Percentiles rank a stretch among this genome's conserved stretches.
These are phyloP conservation scores for Pachycephus smyrnensis DNA, from an alignment of 2,888 invertebrate species.

Conservation along the genomic window DNA sequence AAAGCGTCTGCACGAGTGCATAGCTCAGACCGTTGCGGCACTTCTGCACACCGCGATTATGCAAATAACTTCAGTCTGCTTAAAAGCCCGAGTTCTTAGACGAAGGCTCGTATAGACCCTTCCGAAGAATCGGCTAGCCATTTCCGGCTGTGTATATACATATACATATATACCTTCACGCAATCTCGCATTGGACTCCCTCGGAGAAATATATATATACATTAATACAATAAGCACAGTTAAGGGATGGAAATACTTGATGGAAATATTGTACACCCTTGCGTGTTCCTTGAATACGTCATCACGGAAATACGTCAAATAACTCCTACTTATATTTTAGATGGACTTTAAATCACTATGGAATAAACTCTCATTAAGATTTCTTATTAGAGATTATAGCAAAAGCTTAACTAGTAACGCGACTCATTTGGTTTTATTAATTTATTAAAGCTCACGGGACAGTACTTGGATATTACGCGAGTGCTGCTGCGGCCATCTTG, in stretches of 20 bases:
- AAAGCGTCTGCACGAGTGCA: not conserved
- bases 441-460: not conserved
- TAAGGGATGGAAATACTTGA: not conserved
- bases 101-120: not conserved
- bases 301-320: not conserved
- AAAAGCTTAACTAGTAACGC: not conserved
- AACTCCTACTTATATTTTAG: not conserved
- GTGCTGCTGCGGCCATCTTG: not conserved
- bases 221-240: not conserved
- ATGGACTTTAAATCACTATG: not conserved
- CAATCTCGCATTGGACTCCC: not conserved
- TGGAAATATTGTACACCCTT: not conserved
- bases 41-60: conserved; percentile 2
- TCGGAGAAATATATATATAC: not conserved
- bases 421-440: not conserved
- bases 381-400: not conserved
- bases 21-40: not conserved
- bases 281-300: not conserved
- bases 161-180: not conserved
- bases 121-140: not conserved
- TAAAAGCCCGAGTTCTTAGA: conserved; percentile 30
- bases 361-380: not conserved
- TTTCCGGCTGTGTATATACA: not conserved
- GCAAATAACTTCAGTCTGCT: conserved; percentile 21
- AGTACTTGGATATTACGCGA: not conserved